These are phyloP conservation scores for Diabrotica undecimpunctata DNA, from an alignment of 1,140 invertebrate species.

Conservation along the genomic window DNA sequence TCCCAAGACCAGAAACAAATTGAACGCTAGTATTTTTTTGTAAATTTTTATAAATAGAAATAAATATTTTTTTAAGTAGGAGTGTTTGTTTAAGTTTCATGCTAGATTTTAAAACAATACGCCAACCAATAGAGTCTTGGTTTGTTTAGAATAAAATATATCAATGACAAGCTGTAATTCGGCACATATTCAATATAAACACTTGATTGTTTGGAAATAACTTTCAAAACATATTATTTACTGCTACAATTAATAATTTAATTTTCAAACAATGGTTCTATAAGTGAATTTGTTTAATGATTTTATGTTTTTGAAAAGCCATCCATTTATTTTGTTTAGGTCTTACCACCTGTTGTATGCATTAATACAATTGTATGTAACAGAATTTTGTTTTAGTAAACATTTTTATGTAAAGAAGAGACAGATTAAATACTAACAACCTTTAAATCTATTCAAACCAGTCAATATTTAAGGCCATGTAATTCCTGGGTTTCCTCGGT, in stretches of 20 bases:
- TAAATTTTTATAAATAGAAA: no score
- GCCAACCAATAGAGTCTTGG: background rate
- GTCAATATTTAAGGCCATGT: no score
- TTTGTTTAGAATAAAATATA: constrained; percentile 3
- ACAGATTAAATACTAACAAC: no score
- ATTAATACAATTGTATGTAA: background rate
- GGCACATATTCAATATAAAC: constrained; percentile 1
- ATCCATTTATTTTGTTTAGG: background rate
- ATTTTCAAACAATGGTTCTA: constrained; percentile 1
- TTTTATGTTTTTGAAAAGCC: background rate
- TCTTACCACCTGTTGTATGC: background rate
- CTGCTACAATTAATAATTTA: background rate
- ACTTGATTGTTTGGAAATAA: constrained; percentile 18
- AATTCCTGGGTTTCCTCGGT: no score
- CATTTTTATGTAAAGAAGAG: no score
- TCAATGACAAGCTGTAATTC: constrained; percentile 2
- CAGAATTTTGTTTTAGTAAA: background rate
- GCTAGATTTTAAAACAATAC: no score
- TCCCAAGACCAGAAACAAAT: no score
- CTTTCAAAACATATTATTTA: constrained; percentile 9
- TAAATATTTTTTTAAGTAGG: background rate
- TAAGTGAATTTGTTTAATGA: background rate
- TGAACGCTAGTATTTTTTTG: no score
- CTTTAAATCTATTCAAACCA: no score
- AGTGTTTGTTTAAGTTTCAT: no score